Percentiles rank a stretch among this genome's conserved stretches.
Evolutionary conservation across 2,797 vertebrate genomes (phyloP).

Genomic region (Tapirus indicus): DNA sequence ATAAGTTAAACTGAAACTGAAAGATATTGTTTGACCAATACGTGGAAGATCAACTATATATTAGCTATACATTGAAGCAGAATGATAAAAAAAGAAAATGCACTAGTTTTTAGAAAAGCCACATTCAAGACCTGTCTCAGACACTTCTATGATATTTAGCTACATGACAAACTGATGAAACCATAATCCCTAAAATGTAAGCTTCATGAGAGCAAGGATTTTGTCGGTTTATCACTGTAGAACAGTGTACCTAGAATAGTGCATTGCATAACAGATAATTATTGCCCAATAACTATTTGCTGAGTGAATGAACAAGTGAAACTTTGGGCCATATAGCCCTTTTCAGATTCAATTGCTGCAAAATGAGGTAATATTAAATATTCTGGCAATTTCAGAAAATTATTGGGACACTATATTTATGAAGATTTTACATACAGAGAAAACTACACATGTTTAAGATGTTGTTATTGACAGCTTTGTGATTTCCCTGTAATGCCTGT

Average conservation of each 20-base stretch:
- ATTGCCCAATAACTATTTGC: not conserved
- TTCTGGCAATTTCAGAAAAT: constrained; percentile 15
- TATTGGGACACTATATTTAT: not conserved
- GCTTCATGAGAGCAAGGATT: not conserved
- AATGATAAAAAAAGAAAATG: constrained; percentile 32
- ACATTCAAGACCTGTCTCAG: not conserved
- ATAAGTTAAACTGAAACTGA: not conserved
- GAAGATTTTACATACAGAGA: constrained; percentile 39
- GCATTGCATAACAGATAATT: not conserved
- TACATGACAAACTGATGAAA: not conserved
- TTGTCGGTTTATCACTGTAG: not conserved
- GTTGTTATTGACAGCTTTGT: not conserved
- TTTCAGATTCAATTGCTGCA: constrained; percentile 6
- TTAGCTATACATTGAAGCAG: not conserved
- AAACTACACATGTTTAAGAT: not conserved
- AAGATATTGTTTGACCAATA: not conserved
- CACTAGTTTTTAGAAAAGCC: not conserved
- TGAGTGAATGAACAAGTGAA: constrained; percentile 1
- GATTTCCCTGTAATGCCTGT: not conserved
- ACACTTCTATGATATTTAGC: not conserved
- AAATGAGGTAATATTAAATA: constrained; percentile 10
- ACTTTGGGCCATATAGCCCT: not conserved
- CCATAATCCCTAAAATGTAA: not conserved
- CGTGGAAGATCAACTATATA: not conserved
- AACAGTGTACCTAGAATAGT: not conserved